Evolutionary conservation across 2,797 vertebrate genomes (phyloP), one percentile per base, ranked within the genome.

Genomic region (Pseudochaenichthys georgianus): DNA sequence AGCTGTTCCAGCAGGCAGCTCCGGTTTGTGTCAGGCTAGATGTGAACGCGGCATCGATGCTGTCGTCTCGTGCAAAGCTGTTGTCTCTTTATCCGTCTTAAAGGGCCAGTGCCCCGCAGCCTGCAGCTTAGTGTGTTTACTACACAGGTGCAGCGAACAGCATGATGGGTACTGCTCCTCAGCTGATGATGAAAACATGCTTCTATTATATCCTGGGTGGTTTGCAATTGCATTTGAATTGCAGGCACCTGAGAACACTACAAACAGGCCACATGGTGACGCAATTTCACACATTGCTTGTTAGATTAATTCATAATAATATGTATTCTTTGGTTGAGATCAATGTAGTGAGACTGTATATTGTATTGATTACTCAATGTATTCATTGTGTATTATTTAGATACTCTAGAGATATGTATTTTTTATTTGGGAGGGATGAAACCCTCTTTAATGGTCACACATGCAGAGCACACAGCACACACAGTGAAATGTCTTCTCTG

Each of bases 101-200:
- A 93, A 93, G 93, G 87, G 91, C 60, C 91, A 92, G 91, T 70
- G 3, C 81, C 21, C 79, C 62, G 10, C 13, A 6, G 41, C 19
- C 51, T 21, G 16, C n/a, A 31, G 23, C 41, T 9, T 9, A 16
- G 13, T 3, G 3, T 38, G 31, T 52, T 50, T 23, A 46, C 65
- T n/a, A 28, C 17, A 50, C 15, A 78, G 66, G 60, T 73, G 47
- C 28, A 45, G 11, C 13, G 0, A 58, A 6, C 74, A 41, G 62
- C 54, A 48, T 28, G 53, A 54, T 23, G 34, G 13, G 45, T 15
- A 1, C 15, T 12, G 19, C 51, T 41, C 11, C n/a, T 41, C 68
- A 57, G 21, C 4, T 47, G 41, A 19, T 38, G 13, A 10, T 50
- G 41, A 13, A 42, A 16, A 47, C 7, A 13, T 21, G 17, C 31